phyloP scores from a whole-genome alignment of 2,888 invertebrate species.

The Sceliomorpha sp. region DNA sequence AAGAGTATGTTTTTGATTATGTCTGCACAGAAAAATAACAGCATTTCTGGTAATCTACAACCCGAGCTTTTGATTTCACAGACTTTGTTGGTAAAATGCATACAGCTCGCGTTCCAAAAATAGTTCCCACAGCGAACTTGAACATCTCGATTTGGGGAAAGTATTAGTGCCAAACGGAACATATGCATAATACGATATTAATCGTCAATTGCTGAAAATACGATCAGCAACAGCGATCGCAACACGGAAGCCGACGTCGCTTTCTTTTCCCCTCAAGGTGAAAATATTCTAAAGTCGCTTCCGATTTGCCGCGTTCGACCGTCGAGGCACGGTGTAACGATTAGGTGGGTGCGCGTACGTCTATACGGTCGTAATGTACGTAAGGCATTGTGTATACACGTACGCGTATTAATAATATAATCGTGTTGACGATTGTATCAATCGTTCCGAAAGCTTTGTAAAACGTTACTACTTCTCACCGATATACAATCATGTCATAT shows the following conservation, averaged over 20 bases:
- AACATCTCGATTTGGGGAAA: background rate
- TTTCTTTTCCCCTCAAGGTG: constrained; percentile 36
- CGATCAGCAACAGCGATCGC: constrained; percentile 28
- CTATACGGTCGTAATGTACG: constrained; percentile 9
- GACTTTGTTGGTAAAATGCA: no score
- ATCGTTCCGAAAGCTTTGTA: constrained; percentile 30
- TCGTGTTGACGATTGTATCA: constrained; percentile 41
- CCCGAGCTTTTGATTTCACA: no score
- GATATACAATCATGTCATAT: no score
- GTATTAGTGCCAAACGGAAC: constrained; percentile 9
- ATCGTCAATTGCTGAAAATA: constrained; percentile 27
- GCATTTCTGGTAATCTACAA: no score
- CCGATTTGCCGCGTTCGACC: constrained; percentile 44
- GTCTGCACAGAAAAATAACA: no score
- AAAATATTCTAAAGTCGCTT: constrained; percentile 55
- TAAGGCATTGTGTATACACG: constrained; percentile 3
- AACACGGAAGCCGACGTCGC: constrained; percentile 48
- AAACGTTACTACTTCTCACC: no score
- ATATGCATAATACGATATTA: constrained; percentile 25
- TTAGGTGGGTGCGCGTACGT: constrained; percentile 34
- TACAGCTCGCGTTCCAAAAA: no score
- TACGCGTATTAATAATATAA: constrained; percentile 32
- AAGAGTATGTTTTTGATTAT: no score
- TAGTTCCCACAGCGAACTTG: no score
- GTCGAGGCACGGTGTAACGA: constrained; percentile 37